phyloP scores from a whole-genome alignment of 2,797 vertebrate species.

The Pogonophryne albipinna region DNA sequence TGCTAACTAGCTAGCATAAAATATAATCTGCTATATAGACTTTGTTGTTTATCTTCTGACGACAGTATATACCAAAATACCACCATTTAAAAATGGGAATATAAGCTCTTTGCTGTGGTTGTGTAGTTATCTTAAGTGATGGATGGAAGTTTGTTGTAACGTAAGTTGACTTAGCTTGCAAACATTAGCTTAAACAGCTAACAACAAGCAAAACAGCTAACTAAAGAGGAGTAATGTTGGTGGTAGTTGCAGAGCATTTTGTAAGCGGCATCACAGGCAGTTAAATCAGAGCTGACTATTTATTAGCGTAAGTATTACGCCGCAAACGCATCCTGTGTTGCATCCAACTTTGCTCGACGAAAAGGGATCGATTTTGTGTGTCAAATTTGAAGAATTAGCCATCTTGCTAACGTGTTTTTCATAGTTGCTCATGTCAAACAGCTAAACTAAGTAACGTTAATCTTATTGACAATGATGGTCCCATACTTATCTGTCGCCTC shows the following conservation, averaged over 20 bases:
- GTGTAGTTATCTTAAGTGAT: not conserved
- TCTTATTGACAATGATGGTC: not conserved
- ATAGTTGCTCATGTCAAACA: not conserved
- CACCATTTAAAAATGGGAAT: accelerated
- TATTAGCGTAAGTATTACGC: not conserved
- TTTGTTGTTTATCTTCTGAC: not conserved
- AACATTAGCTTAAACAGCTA: constrained; percentile 53
- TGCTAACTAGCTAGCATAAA: constrained; percentile 52
- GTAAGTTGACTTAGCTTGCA: constrained; percentile 1
- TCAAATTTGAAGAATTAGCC: not conserved
- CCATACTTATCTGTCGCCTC: not conserved
- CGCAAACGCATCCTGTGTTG: not conserved
- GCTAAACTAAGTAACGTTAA: not conserved
- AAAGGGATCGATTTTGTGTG: not conserved
- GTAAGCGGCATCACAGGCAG: not conserved
- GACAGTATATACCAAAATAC: not conserved
- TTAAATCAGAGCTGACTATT: not conserved
- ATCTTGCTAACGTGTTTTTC: not conserved
- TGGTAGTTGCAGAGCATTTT: not conserved
- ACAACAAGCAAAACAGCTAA: constrained; percentile 21
- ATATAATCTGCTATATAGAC: constrained; percentile 18
- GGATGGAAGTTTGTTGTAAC: not conserved
- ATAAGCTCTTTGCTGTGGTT: no score
- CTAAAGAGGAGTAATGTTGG: not conserved
- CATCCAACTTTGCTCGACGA: not conserved